Evolutionary conservation across 2,113 vertebrate genomes (phyloP).

Genomic region (Rhinolophus sinicus): DNA sequence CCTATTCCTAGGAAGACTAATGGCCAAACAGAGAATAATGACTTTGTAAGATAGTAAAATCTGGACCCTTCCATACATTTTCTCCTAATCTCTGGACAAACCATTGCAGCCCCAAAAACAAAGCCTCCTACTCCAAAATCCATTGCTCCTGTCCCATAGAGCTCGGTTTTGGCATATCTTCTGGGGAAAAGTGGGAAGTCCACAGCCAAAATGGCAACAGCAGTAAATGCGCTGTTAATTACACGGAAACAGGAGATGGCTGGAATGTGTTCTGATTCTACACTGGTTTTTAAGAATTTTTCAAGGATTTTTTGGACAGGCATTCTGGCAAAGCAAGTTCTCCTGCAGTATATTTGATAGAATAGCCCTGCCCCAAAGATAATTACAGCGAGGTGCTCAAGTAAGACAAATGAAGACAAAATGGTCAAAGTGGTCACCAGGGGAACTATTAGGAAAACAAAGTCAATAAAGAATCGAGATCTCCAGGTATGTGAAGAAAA

Average conservation of each 20-base stretch:
- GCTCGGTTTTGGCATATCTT: conserved; percentile 94
- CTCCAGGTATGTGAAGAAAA: conserved; percentile 80
- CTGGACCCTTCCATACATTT: conserved; percentile 75
- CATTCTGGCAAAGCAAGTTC: conserved; percentile 37
- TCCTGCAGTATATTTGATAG: conserved; percentile 82
- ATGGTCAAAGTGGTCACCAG: conserved; percentile 90
- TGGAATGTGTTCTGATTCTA: conserved; percentile 88
- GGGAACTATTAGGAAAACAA: conserved; percentile 88
- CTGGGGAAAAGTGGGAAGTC: conserved; percentile 95
- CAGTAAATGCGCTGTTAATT: conserved; percentile 91
- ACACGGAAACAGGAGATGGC: conserved; percentile 92
- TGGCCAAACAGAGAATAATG: conserved; percentile 91
- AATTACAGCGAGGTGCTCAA: conserved; percentile 79
- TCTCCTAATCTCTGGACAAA: conserved; percentile 92
- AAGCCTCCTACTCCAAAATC: conserved; percentile 95
- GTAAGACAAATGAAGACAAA: conserved; percentile 84
- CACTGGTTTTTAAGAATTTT: conserved; percentile 84
- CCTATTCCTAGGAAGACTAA: conserved; percentile 90
- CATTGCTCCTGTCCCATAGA: conserved; percentile 96
- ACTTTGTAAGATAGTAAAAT: conserved; percentile 84
- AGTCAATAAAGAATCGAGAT: conserved; percentile 90
- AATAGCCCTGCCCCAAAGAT: conserved; percentile 80
- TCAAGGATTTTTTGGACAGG: conserved; percentile 75
- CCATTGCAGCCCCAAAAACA: conserved; percentile 92
- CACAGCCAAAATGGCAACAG: conserved; percentile 95